A percentile compares a stretch with the other conserved stretches of the same genome.
Conservation (phyloP, 2,113 vertebrate genomes). For the Helogale parvula region DNA sequence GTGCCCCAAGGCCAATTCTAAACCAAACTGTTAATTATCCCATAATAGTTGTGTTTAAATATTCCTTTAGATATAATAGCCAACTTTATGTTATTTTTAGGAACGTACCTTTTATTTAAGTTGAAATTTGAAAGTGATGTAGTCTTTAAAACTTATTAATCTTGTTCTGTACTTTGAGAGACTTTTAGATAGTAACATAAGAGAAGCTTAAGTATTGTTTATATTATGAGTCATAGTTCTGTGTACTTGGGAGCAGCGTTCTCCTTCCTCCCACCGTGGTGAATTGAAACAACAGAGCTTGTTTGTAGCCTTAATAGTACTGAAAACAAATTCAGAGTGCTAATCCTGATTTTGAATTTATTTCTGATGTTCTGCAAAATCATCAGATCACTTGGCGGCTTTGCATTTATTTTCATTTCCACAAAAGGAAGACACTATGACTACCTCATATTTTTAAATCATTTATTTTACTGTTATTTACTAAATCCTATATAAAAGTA, state of each 20-base stretch:
- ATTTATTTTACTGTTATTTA: constrained; percentile 6
- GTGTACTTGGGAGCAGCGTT: background rate
- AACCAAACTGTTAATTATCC: background rate
- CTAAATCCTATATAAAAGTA: background rate
- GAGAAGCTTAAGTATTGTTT: background rate
- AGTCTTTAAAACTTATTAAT: constrained; percentile 24
- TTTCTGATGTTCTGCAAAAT: background rate
- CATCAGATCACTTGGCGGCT: constrained; percentile 1
- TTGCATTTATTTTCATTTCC: constrained; percentile 40
- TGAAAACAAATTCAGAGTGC: constrained; percentile 38
- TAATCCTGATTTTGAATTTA: constrained; percentile 22
- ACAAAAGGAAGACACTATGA: background rate
- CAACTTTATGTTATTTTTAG: constrained; percentile 24
- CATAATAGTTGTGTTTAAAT: background rate
- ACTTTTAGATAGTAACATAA: background rate
- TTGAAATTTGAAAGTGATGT: constrained; percentile 40
- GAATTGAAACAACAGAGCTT: background rate
- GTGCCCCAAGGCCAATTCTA: background rate
- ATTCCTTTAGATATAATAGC: background rate
- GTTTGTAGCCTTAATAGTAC: background rate
- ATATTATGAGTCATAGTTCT: background rate
- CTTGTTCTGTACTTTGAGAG: background rate
- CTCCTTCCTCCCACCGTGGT: background rate
- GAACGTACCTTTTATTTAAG: background rate
- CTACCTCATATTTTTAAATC: constrained; percentile 49